Evolutionary conservation across 1,140 invertebrate genomes (phyloP).

Genomic region (Metopolophium dirhodum): DNA sequence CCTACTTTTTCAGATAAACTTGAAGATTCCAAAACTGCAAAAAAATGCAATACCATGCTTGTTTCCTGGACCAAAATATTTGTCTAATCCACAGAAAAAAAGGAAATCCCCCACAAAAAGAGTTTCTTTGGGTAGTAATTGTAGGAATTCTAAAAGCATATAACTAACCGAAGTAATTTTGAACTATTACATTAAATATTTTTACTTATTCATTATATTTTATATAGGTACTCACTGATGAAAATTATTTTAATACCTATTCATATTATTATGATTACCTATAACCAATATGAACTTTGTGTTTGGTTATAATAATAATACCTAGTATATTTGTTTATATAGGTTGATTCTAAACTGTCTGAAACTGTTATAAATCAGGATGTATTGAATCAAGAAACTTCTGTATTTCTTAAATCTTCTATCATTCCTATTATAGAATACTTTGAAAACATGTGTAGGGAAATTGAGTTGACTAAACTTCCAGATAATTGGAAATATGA

Average conservation of each 20-base stretch:
- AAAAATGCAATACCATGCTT: too few species aligned
- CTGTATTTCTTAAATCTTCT: background rate
- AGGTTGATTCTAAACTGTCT: background rate
- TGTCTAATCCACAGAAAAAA: too few species aligned
- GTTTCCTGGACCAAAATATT: too few species aligned
- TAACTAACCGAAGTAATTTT: conserved; percentile 3
- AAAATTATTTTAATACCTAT: background rate
- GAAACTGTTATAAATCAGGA: background rate
- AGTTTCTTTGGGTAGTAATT: background rate
- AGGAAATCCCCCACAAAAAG: background rate
- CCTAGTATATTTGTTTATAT: background rate
- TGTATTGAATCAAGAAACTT: background rate
- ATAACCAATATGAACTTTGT: background rate
- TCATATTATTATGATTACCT: background rate
- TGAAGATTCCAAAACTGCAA: too few species aligned
- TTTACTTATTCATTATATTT: background rate
- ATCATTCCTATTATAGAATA: background rate
- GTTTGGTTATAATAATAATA: conserved; percentile 9
- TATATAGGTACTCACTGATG: background rate
- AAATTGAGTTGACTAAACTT: conserved; percentile 1
- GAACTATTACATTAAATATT: background rate
- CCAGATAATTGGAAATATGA: conserved; percentile 33
- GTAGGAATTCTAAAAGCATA: background rate
- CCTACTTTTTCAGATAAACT: too few species aligned
- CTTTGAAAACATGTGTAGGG: background rate